Percentiles rank a stretch among this genome's conserved stretches.
Evolutionary conservation across 2,113 vertebrate genomes (phyloP).

Genomic region (Nasalis larvatus): DNA sequence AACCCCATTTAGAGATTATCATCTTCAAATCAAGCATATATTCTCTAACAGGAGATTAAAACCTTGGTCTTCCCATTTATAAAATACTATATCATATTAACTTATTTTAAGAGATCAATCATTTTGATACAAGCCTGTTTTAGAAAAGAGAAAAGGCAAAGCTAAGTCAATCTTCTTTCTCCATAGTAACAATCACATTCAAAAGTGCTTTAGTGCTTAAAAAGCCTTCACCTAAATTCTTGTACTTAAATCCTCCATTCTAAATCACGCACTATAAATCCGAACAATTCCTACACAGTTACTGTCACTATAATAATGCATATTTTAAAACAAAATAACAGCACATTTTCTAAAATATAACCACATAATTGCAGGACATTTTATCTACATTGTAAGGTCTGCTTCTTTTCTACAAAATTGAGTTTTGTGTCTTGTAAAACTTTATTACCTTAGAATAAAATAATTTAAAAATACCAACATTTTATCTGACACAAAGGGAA

Average conservation of each 20-base stretch:
- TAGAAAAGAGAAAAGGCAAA: conserved; percentile 27
- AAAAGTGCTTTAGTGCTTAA: neutral
- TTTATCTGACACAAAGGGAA: neutral
- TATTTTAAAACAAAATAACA: neutral
- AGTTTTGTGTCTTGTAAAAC: neutral
- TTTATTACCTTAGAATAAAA: neutral
- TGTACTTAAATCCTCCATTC: neutral
- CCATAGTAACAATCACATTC: neutral
- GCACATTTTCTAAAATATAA: neutral
- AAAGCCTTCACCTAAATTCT: conserved; percentile 27
- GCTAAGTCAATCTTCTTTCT: conserved; percentile 30
- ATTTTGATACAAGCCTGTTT: neutral
- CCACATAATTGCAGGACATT: neutral
- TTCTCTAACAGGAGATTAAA: neutral
- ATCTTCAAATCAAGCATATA: neutral
- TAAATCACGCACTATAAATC: neutral
- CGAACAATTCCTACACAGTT: neutral
- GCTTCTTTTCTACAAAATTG: neutral
- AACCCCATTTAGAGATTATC: conserved; percentile 40
- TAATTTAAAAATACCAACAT: neutral
- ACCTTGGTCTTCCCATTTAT: neutral
- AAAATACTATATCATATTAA: neutral
- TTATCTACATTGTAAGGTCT: neutral
- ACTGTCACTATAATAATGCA: neutral
- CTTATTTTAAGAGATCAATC: conserved; percentile 16